Evolutionary conservation across 1,140 invertebrate species (phyloP).

Genomic region (Euura saliciscinereae): DNA sequence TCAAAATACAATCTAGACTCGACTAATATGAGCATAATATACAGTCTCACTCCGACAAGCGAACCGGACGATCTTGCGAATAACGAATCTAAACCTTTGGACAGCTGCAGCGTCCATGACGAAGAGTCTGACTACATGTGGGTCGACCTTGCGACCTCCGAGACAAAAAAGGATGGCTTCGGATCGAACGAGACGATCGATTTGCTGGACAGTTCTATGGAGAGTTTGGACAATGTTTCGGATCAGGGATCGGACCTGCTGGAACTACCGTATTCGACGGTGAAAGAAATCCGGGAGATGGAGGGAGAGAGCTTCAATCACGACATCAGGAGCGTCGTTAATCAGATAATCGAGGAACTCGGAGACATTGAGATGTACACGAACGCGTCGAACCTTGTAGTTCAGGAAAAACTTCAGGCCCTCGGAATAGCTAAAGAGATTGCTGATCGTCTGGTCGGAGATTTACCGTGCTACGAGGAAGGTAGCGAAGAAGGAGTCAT

Average conservation of each 20-base stretch:
- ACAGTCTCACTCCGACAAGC: constrained; percentile 46
- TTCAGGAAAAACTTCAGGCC: constrained; percentile 27
- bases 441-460: constrained; percentile 23
- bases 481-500: constrained; percentile 23
- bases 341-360: constrained; percentile 50
- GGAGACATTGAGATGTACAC: constrained; percentile 35
- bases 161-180: constrained; percentile 9
- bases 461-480: constrained; percentile 15
- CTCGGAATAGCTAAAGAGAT: constrained; percentile 30
- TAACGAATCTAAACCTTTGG: background rate
- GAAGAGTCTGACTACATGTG: constrained; percentile 22
- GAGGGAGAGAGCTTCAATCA: constrained; percentile 43
- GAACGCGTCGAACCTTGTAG: constrained; percentile 32
- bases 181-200: constrained; percentile 30
- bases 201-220: constrained; percentile 29
- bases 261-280: constrained; percentile 36
- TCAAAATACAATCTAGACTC: constrained; percentile 47
- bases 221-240: constrained; percentile 22
- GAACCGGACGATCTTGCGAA: constrained; percentile 20
- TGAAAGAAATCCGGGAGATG: constrained; percentile 35
- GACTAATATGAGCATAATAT: constrained; percentile 45
- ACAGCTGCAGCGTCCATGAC: constrained; percentile 1
- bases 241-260: constrained; percentile 41
- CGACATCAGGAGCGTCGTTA: constrained; percentile 44
- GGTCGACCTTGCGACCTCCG: constrained; percentile 22